phyloP scores from a whole-genome alignment of 2,797 vertebrate genomes.

The Sarcoramphus papa region DNA sequence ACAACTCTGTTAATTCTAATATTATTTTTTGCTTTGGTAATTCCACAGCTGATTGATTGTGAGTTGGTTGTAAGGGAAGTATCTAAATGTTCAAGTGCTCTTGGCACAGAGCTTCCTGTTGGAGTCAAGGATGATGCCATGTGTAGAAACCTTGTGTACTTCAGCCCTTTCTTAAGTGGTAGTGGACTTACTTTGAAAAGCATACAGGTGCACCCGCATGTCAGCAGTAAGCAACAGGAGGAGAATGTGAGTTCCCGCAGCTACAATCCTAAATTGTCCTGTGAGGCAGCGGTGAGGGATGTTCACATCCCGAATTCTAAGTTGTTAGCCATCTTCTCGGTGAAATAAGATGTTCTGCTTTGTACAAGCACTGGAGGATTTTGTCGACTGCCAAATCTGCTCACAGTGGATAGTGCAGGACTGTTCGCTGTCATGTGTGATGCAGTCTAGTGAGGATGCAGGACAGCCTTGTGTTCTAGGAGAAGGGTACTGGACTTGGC shows the following conservation, averaged over 20 bases:
- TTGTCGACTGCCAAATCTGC: neutral
- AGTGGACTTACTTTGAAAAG: slow-evolving; percentile 2
- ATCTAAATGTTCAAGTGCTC: neutral
- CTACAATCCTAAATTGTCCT: neutral
- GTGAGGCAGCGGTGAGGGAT: neutral
- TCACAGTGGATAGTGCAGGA: neutral
- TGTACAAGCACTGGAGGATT: neutral
- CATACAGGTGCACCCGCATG: neutral
- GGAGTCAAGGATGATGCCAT: neutral
- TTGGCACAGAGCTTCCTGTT: neutral
- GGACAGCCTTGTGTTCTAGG: neutral
- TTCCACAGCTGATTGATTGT: neutral
- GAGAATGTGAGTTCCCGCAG: neutral
- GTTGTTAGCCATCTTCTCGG: neutral
- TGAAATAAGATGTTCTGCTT: neutral
- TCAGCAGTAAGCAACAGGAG: neutral
- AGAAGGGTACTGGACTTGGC: neutral
- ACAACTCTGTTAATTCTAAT: neutral
- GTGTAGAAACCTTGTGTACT: neutral
- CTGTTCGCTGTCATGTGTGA: neutral
- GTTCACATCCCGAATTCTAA: neutral
- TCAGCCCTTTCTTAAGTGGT: neutral
- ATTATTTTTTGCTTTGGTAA: neutral
- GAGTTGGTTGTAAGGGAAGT: neutral
- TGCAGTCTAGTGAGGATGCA: neutral